A percentile compares a stretch with the other conserved stretches of the same genome.
Evolutionary conservation across 2,797 vertebrate species (phyloP).

Genomic region (Tarsius wallacei): DNA sequence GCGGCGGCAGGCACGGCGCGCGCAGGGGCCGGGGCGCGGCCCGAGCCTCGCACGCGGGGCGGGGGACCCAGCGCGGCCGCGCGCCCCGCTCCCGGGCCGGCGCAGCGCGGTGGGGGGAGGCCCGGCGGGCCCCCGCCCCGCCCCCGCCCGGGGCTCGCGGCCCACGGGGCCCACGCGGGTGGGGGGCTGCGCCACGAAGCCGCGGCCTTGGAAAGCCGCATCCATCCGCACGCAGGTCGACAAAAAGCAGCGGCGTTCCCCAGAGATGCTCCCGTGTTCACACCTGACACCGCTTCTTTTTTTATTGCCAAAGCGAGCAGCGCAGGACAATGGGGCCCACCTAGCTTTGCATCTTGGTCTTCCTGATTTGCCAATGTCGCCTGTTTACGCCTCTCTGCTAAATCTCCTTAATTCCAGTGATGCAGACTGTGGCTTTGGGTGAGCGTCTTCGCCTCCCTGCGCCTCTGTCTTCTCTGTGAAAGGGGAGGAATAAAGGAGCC

Average conservation of each 20-base stretch:
- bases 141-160: too few relatives aligned
- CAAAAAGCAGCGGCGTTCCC: background rate
- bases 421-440: background rate
- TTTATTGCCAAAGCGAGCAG: background rate
- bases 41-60: conserved; percentile 66
- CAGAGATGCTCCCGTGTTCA: background rate
- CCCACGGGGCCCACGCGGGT: background rate
- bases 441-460: background rate
- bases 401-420: too few relatives aligned
- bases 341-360: background rate
- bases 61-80: conserved; percentile 67
- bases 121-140: too few relatives aligned
- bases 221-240: background rate
- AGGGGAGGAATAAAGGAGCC: background rate
- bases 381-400: too few relatives aligned
- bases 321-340: too few relatives aligned
- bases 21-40: conserved; percentile 76
- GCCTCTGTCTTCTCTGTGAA: background rate
- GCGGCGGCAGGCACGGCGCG: conserved; percentile 72
- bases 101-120: too few relatives aligned
- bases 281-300: background rate
- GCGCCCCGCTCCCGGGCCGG: background rate
- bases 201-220: background rate
- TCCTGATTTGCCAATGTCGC: too few relatives aligned
- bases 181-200: background rate